Evolutionary conservation across 2,888 invertebrate species (phyloP), one percentile per base, ranked within the genome.

Genomic region (Cataglyphis albicans): DNA sequence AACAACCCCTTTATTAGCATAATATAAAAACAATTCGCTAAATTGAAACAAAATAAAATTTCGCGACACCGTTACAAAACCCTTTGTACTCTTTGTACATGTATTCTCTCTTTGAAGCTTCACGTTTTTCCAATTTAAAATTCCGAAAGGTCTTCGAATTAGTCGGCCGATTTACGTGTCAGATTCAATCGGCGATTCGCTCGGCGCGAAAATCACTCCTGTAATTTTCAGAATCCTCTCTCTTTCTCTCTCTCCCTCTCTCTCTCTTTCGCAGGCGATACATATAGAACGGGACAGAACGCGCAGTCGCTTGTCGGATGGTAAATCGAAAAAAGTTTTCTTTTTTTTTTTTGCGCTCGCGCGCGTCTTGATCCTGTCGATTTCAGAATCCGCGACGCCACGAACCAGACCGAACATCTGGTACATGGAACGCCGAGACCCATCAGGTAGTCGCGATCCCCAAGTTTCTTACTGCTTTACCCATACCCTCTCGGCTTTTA

Each of bases 391-490:
- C 83, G 84, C 81, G 86, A 86, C 57, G 78, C 72, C 41, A 81
- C 65, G 72, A 86, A 85, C 70, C 86, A 87, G 83, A 72, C 67
- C 59, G 84, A 89, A 88, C 90, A 90, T 90, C 87, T 90, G 90
- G 85, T 89, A 90, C 88, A 84, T 63, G 89, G 86, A 76, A 87
- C 84, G 48, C 6, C 83, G 81, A 52, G 78, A 52, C 84, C 88
- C 84, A 87, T 86, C 88, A 82, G 83, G 78, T 82, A 88, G 87
- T 89, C 90, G 52, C 52, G 88, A 88, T 86, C 84, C n/a, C 7
- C 90, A 70, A 82, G 83, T 89, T 90, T 90, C 89, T 90, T 88
- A 85, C 87, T 84, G 85, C 87, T 86, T 52, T 81, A 83, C 85
- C 70, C 76, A 29, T n/a, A 64, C 80, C 75, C 78, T 74, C 76